phyloP scores from a whole-genome alignment of 2,888 invertebrate genomes.

The Capitulum mitella region DNA sequence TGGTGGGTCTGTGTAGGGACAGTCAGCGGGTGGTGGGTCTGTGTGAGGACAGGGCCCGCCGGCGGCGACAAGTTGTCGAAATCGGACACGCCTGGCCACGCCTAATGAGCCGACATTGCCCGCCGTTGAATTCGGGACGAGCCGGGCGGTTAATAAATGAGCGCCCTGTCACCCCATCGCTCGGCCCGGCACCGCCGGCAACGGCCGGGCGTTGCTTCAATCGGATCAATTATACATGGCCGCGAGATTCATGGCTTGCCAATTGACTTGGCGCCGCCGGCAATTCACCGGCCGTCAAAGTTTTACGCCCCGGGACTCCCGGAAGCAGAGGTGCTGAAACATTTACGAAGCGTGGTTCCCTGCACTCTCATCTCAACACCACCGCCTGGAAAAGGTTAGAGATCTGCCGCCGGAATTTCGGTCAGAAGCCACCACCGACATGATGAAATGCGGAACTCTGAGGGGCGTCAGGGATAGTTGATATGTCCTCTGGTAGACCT shows the following conservation, averaged over 20 bases:
- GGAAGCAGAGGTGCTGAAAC: conserved; percentile 5
- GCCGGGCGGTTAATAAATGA: background rate
- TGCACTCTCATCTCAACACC: conserved; percentile 2
- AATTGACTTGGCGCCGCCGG: conserved; percentile 7
- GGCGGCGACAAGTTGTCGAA: no score
- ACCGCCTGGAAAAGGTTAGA: background rate
- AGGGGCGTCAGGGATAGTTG: background rate
- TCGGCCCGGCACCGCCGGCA: background rate
- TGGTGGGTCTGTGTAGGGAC: no score
- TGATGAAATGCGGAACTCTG: conserved; percentile 8
- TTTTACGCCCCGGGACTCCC: background rate
- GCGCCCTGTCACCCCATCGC: background rate
- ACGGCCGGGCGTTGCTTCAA: background rate
- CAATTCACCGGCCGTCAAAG: conserved; percentile 1
- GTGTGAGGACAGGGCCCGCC: no score
- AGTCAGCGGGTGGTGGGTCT: no score
- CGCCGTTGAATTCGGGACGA: background rate
- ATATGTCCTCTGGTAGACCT: background rate
- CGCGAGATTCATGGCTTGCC: conserved; percentile 21
- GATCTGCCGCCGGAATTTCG: background rate
- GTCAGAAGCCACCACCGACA: background rate
- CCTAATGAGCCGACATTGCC: background rate
- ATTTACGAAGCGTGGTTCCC: background rate
- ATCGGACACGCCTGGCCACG: background rate
- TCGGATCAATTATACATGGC: background rate